Evolutionary conservation across 2,888 invertebrate genomes (phyloP), one percentile per base, ranked within the genome.

Genomic region (Apamea anceps): DNA sequence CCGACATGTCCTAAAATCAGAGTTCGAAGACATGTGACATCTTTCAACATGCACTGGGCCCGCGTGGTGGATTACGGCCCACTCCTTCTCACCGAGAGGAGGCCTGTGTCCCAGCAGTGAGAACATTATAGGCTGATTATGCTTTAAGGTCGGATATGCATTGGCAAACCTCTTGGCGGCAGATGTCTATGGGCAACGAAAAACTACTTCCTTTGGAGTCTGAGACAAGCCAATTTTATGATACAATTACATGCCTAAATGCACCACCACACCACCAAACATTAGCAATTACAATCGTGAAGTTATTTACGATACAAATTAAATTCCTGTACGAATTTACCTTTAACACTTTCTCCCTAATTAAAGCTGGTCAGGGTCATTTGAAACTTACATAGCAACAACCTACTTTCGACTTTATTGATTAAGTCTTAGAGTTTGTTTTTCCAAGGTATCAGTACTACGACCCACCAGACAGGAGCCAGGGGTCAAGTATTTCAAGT

Each of bases 381-480:
- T 79, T 63, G 7, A 81, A 74, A 73, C 54, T 82, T 72, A 1
- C 2, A 45, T 62, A 25, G 15, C 32, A 28, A 51, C 54, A 79
- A 63, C 2, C 32, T 18, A 78, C 13, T 72, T 65, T 71, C 3
- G 25, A 77, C 72, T 65, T 84, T 79, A 81, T 7, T 12, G 6
- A 13, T 15, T 51, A 7, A 62, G 6, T 10, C 8, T 45, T 51
- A 75, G 67, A 62, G 73, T 74, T 72, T 1, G 8, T 85, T 77
- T 85, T 85, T 75, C 65, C 21, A 62, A 98, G 98, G 84, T 98
- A 97, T 90, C 95, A 96, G 78, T 98, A 98, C 90, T 97, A 98
- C 88, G 98, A 98, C 90, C 98, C 98, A 7, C 98, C 98, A 0
- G 98, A 98, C 81, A 96, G 98, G 73, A 98, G 98, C 63, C 98